Percentiles rank a stretch among this genome's conserved stretches.
Evolutionary conservation across 1,140 invertebrate species (phyloP).

Genomic region (Aphaenogaster floridana): DNA sequence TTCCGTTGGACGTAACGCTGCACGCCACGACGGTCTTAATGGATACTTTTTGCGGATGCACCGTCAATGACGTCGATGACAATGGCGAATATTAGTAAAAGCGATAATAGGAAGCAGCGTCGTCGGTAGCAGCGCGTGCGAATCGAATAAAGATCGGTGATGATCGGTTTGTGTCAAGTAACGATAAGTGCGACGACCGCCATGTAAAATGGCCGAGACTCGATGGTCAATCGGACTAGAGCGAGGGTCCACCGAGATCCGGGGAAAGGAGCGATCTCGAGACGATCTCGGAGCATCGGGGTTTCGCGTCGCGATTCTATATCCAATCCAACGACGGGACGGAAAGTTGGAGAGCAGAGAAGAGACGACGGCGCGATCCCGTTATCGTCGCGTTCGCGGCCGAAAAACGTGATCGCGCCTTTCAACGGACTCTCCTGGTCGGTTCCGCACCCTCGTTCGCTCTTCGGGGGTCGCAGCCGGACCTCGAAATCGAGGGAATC

Average conservation of each 20-base stretch:
- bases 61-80: neutral
- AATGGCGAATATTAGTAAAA: neutral
- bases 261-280: neutral
- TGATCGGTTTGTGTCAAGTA: neutral
- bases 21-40: neutral
- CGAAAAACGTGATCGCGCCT: neutral
- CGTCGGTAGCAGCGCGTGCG: neutral
- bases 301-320: no score
- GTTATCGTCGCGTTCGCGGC: neutral
- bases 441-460: neutral
- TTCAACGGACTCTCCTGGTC: neutral
- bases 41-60: neutral
- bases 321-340: no score
- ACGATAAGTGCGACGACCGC: slow-evolving; percentile 51
- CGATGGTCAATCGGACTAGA: no score
- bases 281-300: no score
- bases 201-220: slow-evolving; percentile 81
- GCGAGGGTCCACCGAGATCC: no score
- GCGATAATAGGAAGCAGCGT: neutral
- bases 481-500: neutral
- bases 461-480: neutral
- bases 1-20: slow-evolving; percentile 16
- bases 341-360: no score
- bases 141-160: neutral
- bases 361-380: neutral